phyloP scores from a whole-genome alignment of 92 coral and sea anemone species.

The Heteractis magnifica region DNA sequence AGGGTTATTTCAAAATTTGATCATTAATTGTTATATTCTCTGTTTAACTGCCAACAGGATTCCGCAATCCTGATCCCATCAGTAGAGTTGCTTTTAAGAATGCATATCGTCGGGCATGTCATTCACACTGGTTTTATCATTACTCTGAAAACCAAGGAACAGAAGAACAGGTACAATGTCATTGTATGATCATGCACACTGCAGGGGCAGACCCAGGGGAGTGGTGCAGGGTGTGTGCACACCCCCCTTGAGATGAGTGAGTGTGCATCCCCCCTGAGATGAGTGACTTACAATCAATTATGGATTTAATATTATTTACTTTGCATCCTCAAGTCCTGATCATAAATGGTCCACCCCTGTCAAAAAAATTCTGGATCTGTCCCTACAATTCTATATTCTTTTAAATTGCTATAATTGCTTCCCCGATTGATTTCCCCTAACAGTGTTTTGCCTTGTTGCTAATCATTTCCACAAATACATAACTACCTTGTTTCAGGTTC shows the following conservation, averaged over 20 bases:
- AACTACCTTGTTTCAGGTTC: constrained; percentile 44
- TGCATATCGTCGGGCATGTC: constrained; percentile 55
- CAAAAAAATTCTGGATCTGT: no score
- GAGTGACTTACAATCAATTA: no score
- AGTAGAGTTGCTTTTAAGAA: constrained; percentile 74
- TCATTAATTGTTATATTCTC: neutral
- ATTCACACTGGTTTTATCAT: constrained; percentile 15
- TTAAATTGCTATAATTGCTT: no score
- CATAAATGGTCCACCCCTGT: no score
- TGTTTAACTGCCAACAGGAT: constrained; percentile 40
- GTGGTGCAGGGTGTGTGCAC: neutral
- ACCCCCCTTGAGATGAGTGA: neutral
- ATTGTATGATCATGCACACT: neutral
- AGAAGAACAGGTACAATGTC: constrained; percentile 78
- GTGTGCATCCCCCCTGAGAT: no score
- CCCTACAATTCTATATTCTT: no score
- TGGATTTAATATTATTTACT: no score
- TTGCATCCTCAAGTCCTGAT: no score
- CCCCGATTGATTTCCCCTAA: neutral
- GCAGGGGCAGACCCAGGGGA: neutral
- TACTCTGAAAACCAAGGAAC: constrained; percentile 70
- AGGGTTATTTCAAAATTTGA: neutral
- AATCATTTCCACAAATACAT: neutral
- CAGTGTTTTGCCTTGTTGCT: neutral
- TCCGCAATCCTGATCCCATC: constrained; percentile 83